Evolutionary conservation across 2,888 invertebrate genomes (phyloP), one percentile per base, ranked within the genome.

Genomic region (Cerceris ruficornis): DNA sequence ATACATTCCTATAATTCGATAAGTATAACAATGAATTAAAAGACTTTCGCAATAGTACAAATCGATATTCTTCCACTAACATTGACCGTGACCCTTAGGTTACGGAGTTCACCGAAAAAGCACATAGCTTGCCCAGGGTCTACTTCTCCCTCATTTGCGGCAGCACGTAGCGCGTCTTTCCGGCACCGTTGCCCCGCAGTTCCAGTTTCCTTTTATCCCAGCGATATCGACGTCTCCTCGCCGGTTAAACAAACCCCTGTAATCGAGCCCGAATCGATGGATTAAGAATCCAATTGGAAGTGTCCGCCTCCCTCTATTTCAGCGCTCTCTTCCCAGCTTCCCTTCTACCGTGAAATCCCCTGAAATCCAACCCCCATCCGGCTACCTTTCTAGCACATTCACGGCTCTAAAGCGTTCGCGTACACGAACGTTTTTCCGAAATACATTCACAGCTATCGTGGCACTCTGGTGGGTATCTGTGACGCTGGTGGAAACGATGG

Each of bases 241-340:
- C 65, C 72, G 64, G 72, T 88, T 83, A 80, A 88, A 82, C 80
- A 84, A 87, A 84, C 83, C 77, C 80, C 59, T 67, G 82, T 87
- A 87, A 89, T 86, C 84, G 86, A 83, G 76, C 71, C 73, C 70
- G 75, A 86, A 88, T 88, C 88, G 85, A 88, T 81, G 87, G 88
- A 88, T 89, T 88, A 88, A 88, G 87, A 85, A 88, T 88, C 86
- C 88, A 88, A 88, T 88, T 85, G 87, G 64, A 80, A 79, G 52
- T 77, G 83, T 70, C 71, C 76, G 59, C 55, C 72, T 66, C 61
- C 66, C 49, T 54, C 54, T 66, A 52, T 39, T 69, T 41, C 64
- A 42, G 11, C 58, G 7, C 49, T 41, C 15, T 52, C 14, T 15
- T 66, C 49, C 11, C 14, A 17, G 42, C 49, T n/a, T 58, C 42